Conservation (phyloP, 2,888 invertebrate genomes). For the Callyntrura guangdongensis region DNA sequence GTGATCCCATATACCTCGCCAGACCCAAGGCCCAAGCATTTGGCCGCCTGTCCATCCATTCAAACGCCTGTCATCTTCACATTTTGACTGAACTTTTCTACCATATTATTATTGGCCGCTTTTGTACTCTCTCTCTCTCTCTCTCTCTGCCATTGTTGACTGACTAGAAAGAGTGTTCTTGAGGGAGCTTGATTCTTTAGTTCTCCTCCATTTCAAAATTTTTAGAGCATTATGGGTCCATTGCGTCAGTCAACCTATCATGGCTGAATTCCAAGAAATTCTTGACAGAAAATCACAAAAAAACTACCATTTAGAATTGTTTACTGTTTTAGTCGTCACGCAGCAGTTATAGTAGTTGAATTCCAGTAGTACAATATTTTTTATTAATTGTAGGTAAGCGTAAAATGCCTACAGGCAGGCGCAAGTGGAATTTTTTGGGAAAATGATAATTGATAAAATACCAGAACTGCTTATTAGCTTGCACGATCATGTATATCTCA, state of each 20-base stretch:
- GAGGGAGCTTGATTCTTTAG: constrained; percentile 29
- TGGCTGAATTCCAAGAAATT: neutral
- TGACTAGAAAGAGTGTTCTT: constrained; percentile 24
- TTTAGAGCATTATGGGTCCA: constrained; percentile 39
- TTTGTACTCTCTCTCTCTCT: constrained; percentile 9
- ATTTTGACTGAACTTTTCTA: constrained; percentile 63
- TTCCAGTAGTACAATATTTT: neutral
- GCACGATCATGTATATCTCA: neutral
- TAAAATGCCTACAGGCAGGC: neutral
- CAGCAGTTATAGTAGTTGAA: neutral
- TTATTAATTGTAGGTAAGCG: neutral
- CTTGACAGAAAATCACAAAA: neutral
- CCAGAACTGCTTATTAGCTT: neutral
- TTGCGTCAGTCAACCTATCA: constrained; percentile 18
- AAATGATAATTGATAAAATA: neutral
- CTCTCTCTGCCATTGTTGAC: constrained; percentile 47
- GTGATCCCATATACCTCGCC: constrained; percentile 30
- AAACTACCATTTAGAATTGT: neutral
- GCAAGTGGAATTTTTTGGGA: too few relatives aligned
- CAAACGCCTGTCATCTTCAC: constrained; percentile 71
- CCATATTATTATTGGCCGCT: constrained; percentile 60
- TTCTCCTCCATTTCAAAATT: constrained; percentile 42
- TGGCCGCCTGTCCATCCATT: constrained; percentile 58
- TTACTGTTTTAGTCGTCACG: neutral
- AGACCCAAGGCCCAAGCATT: constrained; percentile 19